Base-by-base conservation (phyloP, 1,140 invertebrate species). In the Arion vulgaris region DNA sequence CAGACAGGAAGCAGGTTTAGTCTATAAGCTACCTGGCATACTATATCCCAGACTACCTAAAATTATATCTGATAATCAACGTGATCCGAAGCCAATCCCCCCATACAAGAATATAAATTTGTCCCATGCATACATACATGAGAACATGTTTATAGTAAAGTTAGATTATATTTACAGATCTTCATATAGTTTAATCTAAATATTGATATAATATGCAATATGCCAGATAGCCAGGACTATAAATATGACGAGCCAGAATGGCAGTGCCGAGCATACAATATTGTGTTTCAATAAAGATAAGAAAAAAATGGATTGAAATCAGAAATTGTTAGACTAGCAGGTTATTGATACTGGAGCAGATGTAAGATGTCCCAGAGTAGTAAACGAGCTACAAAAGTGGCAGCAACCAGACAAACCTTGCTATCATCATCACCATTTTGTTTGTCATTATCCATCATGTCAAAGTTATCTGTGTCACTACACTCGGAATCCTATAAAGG, bases 401-500 rank as follows among this genome's bases (percentile, higher is more conserved):
- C 28, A 66, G 62, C n/a, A 45, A 68, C 23, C 41, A 32, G 36
- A 71, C 68, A 80, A 80, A 80, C 68, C 68, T 80, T 80, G 38
- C 49, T 66, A 7, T 32, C 41, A 36, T 41, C 45, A 32, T 80
- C 78, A 69, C 9, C 5, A 34, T 69, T 71, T 69, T 69, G 36
- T 38, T 71, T 69, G 4, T 26, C 41, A 51, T 80, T 69, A 45
- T 69, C 78, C 68, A 71, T 69, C 4, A n/a, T 49, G 28, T 66
- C 15, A 62, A 32, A 23, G n/a, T 53, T 38, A 26, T 78, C 41
- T 76, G 49, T 76, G 5, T 53, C 51, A 26, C 49, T 78, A 78
- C 26, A 26, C 73, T 78, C 36, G 19, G 76, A 78, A 26, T 66
- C 49, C 76, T 76, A 76, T 53, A 23, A 53, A 32, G 62, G 62